Conservation (phyloP, 2,797 vertebrate genomes). For the Rhincodon typus region DNA sequence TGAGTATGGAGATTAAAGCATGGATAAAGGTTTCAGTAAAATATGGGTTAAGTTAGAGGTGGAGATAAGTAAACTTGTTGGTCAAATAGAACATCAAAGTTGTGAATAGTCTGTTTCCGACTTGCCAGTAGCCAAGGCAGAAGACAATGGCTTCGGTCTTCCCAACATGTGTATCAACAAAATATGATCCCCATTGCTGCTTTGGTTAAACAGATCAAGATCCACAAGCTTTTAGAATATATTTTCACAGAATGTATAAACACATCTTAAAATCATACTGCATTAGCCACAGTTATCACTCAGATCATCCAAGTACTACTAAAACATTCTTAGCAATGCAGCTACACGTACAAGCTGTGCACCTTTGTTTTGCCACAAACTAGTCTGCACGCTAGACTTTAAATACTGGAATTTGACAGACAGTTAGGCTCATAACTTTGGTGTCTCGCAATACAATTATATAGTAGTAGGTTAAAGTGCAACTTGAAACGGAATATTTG, state of each 20-base stretch:
- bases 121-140: no score
- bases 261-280: background rate
- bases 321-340: background rate
- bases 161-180: background rate
- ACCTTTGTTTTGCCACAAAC: background rate
- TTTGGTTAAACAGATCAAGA: background rate
- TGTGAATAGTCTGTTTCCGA: no score
- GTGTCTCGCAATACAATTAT: background rate
- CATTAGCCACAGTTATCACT: background rate
- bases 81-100: no score
- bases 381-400: background rate
- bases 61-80: no score
- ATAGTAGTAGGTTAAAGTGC: background rate
- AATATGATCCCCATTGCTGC: background rate
- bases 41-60: no score
- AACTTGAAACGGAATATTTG: background rate
- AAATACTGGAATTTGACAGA: background rate
- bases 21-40: no score
- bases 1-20: no score
- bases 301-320: background rate
- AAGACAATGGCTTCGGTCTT: no score
- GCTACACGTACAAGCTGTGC: background rate
- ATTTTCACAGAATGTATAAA: background rate
- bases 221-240: background rate
- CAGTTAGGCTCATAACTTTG: background rate